Evolutionary conservation across 2,797 vertebrate genomes (phyloP).

Genomic region (Rhinella marina): DNA sequence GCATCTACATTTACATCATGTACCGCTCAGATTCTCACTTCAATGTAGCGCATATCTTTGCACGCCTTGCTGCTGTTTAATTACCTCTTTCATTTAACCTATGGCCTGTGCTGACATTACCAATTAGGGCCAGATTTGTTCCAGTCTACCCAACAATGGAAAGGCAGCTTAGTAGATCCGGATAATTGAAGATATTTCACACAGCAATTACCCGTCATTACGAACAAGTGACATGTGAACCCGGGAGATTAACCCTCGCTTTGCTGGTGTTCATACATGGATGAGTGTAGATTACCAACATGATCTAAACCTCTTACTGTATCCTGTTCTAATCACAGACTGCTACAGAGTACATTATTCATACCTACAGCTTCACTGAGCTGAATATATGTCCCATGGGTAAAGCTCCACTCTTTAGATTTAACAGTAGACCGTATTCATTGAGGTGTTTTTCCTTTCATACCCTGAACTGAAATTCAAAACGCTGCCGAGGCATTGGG

Average conservation of each 20-base stretch:
- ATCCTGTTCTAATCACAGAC: neutral
- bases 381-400: neutral
- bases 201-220: constrained; percentile 47
- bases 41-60: neutral
- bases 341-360: neutral
- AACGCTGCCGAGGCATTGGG: neutral
- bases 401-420: neutral
- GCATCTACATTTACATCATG: neutral
- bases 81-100: constrained; percentile 55
- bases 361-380: neutral
- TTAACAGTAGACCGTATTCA: neutral
- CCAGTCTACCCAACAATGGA: constrained; percentile 22
- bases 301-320: neutral
- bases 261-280: neutral
- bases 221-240: constrained; percentile 36
- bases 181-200: constrained; percentile 52
- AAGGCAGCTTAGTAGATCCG: constrained; percentile 34
- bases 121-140: constrained; percentile 53
- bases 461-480: neutral
- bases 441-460: neutral
- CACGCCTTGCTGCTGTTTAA: constrained; percentile 28
- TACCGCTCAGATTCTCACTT: constrained; percentile 1
- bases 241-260: neutral
- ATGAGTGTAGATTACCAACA: neutral
- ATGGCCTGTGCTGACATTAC: constrained; percentile 43